Conservation (phyloP, 2,797 vertebrate genomes). For the Sarcophilus harrisii region DNA sequence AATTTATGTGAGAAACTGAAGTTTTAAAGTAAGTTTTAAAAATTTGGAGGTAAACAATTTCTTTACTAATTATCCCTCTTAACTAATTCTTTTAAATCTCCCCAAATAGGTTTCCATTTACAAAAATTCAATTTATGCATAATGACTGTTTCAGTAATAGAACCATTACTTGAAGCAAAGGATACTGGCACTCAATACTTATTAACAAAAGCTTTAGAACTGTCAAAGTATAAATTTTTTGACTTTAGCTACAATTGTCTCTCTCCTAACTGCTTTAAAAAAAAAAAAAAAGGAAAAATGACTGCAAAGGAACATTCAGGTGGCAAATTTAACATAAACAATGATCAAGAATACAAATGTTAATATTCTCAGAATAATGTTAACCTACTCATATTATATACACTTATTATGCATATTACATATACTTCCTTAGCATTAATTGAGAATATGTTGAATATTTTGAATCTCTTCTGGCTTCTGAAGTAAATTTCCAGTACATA, state of each 20-base stretch:
- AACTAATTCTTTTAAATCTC: conserved; percentile 27
- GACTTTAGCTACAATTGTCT: conserved; percentile 23
- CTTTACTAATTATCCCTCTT: conserved; percentile 9
- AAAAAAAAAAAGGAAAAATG: conserved; percentile 32
- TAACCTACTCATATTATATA: background rate
- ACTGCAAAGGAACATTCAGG: conserved; percentile 41
- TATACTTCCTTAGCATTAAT: background rate
- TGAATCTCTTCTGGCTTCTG: conserved; percentile 8
- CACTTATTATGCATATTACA: background rate
- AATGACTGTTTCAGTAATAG: conserved; percentile 23
- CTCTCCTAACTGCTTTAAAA: conserved; percentile 32
- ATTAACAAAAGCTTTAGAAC: conserved; percentile 38
- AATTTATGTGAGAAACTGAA: background rate
- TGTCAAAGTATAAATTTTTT: conserved; percentile 34
- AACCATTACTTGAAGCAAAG: background rate
- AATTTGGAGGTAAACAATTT: background rate
- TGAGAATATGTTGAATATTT: background rate
- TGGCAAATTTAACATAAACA: background rate
- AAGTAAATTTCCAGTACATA: background rate
- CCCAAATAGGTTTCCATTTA: conserved; percentile 31
- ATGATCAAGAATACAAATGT: conserved; percentile 7
- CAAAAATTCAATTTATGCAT: conserved; percentile 30
- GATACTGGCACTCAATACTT: background rate
- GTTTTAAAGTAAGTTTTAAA: background rate
- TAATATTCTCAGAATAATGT: conserved; percentile 26